Percentiles rank a stretch among this genome's conserved stretches.
These are phyloP conservation scores for Caenorhabditis sp. DNA, from an alignment of 2,888 invertebrate species.

Conservation along the genomic window DNA sequence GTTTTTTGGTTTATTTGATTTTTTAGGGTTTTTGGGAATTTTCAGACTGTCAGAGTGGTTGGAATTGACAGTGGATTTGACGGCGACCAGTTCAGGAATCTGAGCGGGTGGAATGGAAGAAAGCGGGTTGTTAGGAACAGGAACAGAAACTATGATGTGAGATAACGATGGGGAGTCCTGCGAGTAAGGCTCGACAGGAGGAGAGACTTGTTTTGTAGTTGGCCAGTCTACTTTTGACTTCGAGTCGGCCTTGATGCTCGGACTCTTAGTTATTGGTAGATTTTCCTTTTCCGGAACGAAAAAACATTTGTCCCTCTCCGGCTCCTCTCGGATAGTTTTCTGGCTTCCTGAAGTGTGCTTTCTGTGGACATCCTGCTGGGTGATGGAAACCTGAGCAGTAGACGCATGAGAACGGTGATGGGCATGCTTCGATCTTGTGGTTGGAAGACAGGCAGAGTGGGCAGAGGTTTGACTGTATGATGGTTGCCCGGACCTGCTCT, in stretches of 20 bases:
- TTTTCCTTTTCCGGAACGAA: not conserved
- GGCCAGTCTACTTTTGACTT: constrained; percentile 6
- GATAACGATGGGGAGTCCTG: too few relatives aligned
- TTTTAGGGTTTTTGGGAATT: too few relatives aligned
- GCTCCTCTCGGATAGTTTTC: not conserved
- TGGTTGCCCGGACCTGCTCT: not conserved
- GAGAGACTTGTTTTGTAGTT: not conserved
- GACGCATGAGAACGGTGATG: not conserved
- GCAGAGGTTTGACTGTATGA: not conserved
- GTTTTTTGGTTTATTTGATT: too few relatives aligned
- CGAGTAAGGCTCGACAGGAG: too few relatives aligned
- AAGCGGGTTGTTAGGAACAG: too few relatives aligned
- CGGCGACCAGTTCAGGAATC: too few relatives aligned
- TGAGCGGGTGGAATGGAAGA: too few relatives aligned
- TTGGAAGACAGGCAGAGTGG: not conserved
- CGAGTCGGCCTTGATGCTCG: not conserved
- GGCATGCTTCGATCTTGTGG: not conserved
- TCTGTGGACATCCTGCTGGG: not conserved
- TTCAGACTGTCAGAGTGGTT: too few relatives aligned
- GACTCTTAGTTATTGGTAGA: not conserved
- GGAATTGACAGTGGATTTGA: too few relatives aligned
- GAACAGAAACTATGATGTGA: too few relatives aligned
- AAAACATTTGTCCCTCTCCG: not conserved
- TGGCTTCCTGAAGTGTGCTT: not conserved
- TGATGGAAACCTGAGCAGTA: not conserved